Evolutionary conservation across 2,888 invertebrate genomes (phyloP).

Genomic region (Agrilus biguttatus): DNA sequence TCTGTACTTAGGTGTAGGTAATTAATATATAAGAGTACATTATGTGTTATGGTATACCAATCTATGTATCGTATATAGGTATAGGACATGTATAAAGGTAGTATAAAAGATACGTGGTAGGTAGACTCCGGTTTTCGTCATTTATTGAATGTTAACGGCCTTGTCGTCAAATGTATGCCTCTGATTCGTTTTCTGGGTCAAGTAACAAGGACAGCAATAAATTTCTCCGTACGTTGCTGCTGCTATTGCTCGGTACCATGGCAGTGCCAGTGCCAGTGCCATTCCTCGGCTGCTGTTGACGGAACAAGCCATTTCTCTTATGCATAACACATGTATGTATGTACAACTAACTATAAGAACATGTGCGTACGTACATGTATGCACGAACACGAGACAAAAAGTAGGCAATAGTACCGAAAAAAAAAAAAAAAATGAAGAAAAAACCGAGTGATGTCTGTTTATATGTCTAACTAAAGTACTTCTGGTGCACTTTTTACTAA

Average conservation of each 20-base stretch:
- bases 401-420: constrained; percentile 1
- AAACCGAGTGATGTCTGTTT: no score
- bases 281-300: constrained; percentile 12
- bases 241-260: constrained; percentile 4
- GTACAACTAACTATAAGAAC: background rate
- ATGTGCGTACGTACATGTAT: constrained; percentile 3
- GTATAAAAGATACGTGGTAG: no score
- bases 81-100: no score
- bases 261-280: constrained; percentile 5
- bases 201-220: constrained; percentile 33
- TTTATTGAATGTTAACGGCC: constrained; percentile 23
- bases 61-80: no score
- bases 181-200: constrained; percentile 32
- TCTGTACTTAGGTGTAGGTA: no score
- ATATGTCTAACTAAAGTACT: no score
- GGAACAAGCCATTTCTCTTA: constrained; percentile 4
- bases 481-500: no score
- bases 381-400: constrained; percentile 2
- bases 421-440: no score
- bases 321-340: background rate
- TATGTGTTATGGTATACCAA: no score
- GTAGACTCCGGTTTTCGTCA: constrained; percentile 15
- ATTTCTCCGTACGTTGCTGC: constrained; percentile 26
- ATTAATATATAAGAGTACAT: no score
- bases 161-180: constrained; percentile 30